phyloP scores from a whole-genome alignment of 2,888 invertebrate genomes.

The Exephanes ischioxanthus region DNA sequence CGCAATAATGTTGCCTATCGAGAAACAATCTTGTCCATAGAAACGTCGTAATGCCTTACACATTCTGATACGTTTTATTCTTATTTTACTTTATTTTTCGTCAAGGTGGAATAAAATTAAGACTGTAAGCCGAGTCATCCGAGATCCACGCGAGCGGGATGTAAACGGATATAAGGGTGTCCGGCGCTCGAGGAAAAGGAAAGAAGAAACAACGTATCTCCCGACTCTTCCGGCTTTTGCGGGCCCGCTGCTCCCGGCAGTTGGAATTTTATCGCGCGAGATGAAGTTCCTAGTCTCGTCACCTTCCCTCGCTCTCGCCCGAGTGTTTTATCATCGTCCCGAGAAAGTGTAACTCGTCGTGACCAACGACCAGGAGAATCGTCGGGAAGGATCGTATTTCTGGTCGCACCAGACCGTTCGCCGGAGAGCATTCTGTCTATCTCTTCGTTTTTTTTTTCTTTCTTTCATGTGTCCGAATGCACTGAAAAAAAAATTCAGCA shows the following conservation, averaged over 20 bases:
- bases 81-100: conserved; percentile 12
- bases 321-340: conserved; percentile 38
- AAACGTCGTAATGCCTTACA: conserved; percentile 40
- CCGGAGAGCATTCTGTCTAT: not conserved
- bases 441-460: conserved; percentile 49
- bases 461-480: not conserved
- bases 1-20: conserved; percentile 49
- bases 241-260: conserved; percentile 1
- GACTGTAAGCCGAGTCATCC: conserved; percentile 29
- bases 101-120: conserved; percentile 30
- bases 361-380: conserved; percentile 41
- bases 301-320: conserved; percentile 13
- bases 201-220: conserved; percentile 14
- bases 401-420: conserved; percentile 39
- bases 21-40: conserved; percentile 42
- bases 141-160: conserved; percentile 46
- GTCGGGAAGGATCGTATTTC: conserved; percentile 56
- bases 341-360: conserved; percentile 58
- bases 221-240: conserved; percentile 56
- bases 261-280: conserved; percentile 30
- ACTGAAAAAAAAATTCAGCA: conserved; percentile 30
- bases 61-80: conserved; percentile 4
- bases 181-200: not conserved
- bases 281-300: conserved; percentile 22
- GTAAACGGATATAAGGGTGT: conserved; percentile 42